Evolutionary conservation across 2,113 vertebrate genomes (phyloP).

Genomic region (Vimba vimba): DNA sequence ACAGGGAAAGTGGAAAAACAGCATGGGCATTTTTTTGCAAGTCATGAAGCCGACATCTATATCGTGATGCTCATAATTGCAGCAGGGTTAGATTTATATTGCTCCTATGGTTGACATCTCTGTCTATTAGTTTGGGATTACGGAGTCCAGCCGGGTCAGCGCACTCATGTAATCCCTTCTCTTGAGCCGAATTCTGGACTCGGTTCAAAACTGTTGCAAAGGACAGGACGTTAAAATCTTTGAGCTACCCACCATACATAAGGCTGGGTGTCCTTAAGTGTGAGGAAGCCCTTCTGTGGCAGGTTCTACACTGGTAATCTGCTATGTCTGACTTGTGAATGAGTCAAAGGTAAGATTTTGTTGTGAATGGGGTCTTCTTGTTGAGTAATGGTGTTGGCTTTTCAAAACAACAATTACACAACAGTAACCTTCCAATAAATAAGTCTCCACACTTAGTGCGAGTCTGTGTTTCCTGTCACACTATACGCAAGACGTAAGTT

Average conservation of each 20-base stretch:
- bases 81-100: constrained; percentile 25
- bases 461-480: background rate
- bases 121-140: constrained; percentile 29
- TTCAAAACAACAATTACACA: background rate
- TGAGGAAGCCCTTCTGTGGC: background rate
- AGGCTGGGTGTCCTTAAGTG: background rate
- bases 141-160: background rate
- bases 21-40: background rate
- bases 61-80: constrained; percentile 2
- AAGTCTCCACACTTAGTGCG: background rate
- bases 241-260: background rate
- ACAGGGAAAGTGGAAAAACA: background rate
- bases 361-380: background rate
- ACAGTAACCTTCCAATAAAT: background rate
- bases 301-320: background rate
- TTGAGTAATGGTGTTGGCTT: background rate
- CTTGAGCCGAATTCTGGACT: background rate
- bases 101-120: constrained; percentile 8
- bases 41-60: background rate
- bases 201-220: background rate
- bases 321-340: constrained; percentile 2
- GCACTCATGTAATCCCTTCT: constrained; percentile 6
- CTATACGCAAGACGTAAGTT: background rate
- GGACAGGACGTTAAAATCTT: background rate
- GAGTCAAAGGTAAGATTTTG: background rate